A percentile compares a stretch with the other conserved stretches of the same genome.
phyloP scores from a whole-genome alignment of 2,888 invertebrate species.

The Aporophyla lueneburgensis region DNA sequence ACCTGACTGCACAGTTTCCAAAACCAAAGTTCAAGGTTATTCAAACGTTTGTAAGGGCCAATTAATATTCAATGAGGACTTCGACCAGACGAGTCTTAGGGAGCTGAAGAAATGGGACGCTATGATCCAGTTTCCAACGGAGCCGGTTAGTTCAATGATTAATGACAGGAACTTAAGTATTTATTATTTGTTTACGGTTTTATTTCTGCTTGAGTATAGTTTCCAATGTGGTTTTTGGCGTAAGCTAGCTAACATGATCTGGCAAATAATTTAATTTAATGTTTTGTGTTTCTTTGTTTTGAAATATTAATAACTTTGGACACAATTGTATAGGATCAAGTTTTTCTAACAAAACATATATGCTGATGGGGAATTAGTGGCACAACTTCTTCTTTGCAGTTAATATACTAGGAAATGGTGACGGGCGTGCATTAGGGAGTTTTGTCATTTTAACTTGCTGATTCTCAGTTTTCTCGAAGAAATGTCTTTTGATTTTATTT shows the following conservation, averaged over 20 bases:
- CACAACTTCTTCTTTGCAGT: not conserved
- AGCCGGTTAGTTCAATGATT: conserved; percentile 88
- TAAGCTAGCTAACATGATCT: no score
- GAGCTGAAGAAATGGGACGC: conserved; percentile 89
- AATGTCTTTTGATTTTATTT: not conserved
- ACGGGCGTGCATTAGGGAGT: not conserved
- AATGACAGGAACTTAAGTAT: not conserved
- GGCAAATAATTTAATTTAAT: no score
- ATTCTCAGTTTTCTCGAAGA: not conserved
- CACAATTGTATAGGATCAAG: not conserved
- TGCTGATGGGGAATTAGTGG: not conserved
- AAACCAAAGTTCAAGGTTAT: conserved; percentile 46
- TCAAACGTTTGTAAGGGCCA: conserved; percentile 76
- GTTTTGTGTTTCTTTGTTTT: not conserved
- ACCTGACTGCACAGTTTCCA: conserved; percentile 9
- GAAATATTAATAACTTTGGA: not conserved
- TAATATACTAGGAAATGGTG: not conserved
- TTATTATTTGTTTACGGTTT: not conserved
- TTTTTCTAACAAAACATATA: not conserved
- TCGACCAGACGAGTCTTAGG: not conserved
- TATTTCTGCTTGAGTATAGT: not conserved
- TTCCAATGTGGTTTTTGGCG: no score
- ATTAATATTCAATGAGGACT: conserved; percentile 63
- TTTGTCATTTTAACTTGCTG: not conserved
- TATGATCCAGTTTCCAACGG: conserved; percentile 90